Percentiles rank a stretch among this genome's conserved stretches.
phyloP scores from a whole-genome alignment of 2,888 invertebrate species.

The Dryobota labecula region DNA sequence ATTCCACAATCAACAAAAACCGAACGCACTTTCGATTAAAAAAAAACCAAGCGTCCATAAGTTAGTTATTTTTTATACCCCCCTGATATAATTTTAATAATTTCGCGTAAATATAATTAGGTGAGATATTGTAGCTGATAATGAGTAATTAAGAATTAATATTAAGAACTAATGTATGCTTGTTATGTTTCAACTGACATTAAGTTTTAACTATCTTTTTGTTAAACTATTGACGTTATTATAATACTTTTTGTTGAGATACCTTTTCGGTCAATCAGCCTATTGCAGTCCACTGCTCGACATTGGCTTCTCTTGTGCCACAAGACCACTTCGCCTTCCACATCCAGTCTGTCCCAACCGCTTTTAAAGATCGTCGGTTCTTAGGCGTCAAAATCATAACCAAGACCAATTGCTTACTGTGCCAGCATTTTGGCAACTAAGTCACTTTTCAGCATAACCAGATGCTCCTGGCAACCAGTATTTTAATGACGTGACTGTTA shows the following conservation, averaged over 20 bases:
- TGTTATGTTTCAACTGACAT: conserved; percentile 67
- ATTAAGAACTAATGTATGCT: conserved; percentile 60
- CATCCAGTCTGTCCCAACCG: neutral
- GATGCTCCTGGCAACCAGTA: too few species aligned
- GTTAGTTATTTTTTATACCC: conserved; percentile 68
- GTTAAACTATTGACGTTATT: conserved; percentile 70
- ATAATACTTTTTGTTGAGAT: conserved; percentile 59
- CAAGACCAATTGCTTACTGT: neutral
- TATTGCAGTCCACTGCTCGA: neutral
- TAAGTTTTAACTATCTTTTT: conserved; percentile 65
- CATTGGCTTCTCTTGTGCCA: neutral
- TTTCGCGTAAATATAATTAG: conserved; percentile 65
- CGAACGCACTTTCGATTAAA: conserved; percentile 52
- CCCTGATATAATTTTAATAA: conserved; percentile 62
- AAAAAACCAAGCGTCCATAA: conserved; percentile 45
- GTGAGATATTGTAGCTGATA: conserved; percentile 59
- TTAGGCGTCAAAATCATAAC: neutral
- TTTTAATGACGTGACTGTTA: neutral
- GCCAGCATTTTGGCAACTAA: too few species aligned
- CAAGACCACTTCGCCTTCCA: neutral
- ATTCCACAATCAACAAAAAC: conserved; percentile 9
- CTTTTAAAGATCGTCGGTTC: neutral
- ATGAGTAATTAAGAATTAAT: conserved; percentile 58
- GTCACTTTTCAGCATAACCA: neutral
- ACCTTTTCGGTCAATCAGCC: conserved; percentile 23